Percentiles rank a stretch among this genome's conserved stretches.
Conservation (phyloP, 2,888 invertebrate species). For the Thymelicus lineola region DNA sequence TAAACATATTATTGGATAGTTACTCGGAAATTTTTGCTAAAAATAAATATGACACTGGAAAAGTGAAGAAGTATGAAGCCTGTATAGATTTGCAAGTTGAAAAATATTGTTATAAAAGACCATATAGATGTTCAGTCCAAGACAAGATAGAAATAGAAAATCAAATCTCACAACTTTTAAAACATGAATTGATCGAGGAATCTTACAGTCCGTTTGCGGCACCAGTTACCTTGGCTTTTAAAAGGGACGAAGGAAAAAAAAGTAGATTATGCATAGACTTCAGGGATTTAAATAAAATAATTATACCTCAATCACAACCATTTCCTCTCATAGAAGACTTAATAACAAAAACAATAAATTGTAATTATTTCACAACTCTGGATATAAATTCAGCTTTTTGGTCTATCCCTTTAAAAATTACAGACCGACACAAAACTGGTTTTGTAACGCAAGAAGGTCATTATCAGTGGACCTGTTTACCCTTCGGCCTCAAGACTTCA, state of each 20-base stretch:
- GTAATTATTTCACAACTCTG: conserved; percentile 52
- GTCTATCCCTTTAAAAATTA: conserved; percentile 56
- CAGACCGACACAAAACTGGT: conserved; percentile 56
- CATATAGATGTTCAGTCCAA: conserved; percentile 22
- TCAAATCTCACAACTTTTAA: conserved; percentile 17
- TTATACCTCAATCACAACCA: conserved; percentile 49
- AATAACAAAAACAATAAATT: conserved; percentile 52
- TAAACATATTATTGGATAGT: conserved; percentile 38
- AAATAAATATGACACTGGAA: conserved; percentile 40
- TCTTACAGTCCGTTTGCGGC: conserved; percentile 46
- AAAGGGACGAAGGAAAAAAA: conserved; percentile 46
- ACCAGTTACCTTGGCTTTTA: conserved; percentile 44
- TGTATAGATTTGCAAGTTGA: conserved; percentile 36
- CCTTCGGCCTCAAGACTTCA: conserved; percentile 59
- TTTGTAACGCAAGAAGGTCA: conserved; percentile 50
- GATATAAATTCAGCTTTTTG: conserved; percentile 64
- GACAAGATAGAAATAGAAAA: conserved; percentile 25
- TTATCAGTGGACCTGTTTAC: conserved; percentile 53
- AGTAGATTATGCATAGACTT: conserved; percentile 51
- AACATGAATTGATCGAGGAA: conserved; percentile 19
- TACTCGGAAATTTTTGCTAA: conserved; percentile 42
- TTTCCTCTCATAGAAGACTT: conserved; percentile 54
- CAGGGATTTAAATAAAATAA: conserved; percentile 48
- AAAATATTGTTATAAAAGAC: conserved; percentile 26
- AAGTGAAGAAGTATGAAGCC: conserved; percentile 40